Evolutionary conservation across 2,113 vertebrate species (phyloP), one percentile per base, ranked within the genome.

Genomic region (Circaetus gallicus): DNA sequence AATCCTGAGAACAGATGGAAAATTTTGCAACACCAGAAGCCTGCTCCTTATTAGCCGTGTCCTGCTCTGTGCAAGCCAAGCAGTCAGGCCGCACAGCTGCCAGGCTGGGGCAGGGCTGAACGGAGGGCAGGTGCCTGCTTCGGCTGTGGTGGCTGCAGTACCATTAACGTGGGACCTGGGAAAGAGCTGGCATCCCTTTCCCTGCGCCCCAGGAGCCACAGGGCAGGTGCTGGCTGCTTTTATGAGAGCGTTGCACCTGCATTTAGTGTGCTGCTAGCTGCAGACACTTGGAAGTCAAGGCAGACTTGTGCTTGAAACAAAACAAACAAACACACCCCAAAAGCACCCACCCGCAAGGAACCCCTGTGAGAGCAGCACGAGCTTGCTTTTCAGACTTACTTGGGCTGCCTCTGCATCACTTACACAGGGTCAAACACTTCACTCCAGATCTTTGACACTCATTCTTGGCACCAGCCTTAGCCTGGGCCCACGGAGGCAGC

Each of bases 1-100:
- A 86, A 86, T 65, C 73, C 61, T 58, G 82, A 20, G 81, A 96
- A 86, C 95, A 97, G 96, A 95, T 97, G 97, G 96, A 83, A 92
- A 93, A 81, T 80, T 92, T 53, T 89, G 86, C 92, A 72, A 36
- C 81, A 91, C 81, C 83, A 78, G 72, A 96, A 67, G 73, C 71
- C 40, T 34, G 43, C 80, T 93, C 81, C n/a, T 76, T 82, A 71
- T 80, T 53, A 77, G 87, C 80, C 0, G 0, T 47, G 65, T 16
- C 77, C 36, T 14, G 53, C 7, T 16, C 80, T 6, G 47, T 19
- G 63, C 40, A 2, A 4, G 67, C 0, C 8, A 8, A 19, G 62
- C 25, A 2, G 76, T 40, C 40, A 6, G 73, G 59, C 61, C 1
- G 1, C 0, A 70, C 2, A 9, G 26, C 29, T 11, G 69, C 49